These are phyloP conservation scores for Phylloscopus whistleri DNA, from an alignment of 2,113 vertebrate species.

Conservation along the genomic window DNA sequence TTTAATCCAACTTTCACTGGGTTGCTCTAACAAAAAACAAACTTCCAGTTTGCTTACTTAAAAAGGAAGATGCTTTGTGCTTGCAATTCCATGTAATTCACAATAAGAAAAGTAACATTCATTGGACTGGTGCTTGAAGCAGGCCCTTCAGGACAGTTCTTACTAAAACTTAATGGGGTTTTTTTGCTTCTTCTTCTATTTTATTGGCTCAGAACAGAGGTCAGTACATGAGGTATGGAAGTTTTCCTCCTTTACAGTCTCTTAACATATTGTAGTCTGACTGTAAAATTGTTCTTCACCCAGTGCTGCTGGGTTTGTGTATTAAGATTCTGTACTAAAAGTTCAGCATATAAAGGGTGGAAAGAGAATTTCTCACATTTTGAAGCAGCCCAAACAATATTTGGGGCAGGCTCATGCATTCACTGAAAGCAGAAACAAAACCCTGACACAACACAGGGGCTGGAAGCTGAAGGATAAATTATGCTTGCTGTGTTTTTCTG, in stretches of 20 bases:
- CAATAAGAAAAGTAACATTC: background rate
- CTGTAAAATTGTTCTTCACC: background rate
- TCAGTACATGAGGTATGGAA: background rate
- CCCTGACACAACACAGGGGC: background rate
- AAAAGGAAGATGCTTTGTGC: background rate
- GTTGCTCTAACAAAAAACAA: background rate
- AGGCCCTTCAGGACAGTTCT: background rate
- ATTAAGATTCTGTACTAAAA: background rate
- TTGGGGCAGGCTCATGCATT: background rate
- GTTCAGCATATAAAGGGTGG: background rate
- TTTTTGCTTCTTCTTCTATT: background rate
- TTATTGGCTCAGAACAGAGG: background rate
- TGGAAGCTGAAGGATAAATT: slow-evolving; percentile 41
- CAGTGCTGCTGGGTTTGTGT: background rate
- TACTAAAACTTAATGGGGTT: background rate
- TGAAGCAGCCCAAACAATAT: background rate
- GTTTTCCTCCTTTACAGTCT: background rate
- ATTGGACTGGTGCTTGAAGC: background rate
- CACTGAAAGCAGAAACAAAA: slow-evolving; percentile 4
- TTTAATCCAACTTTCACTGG: background rate
- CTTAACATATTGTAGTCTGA: background rate
- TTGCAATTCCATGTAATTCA: background rate
- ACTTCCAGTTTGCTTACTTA: background rate
- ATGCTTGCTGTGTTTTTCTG: slow-evolving; percentile 37
- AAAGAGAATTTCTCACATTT: background rate